A percentile compares a stretch with the other conserved stretches of the same genome.
phyloP scores from a whole-genome alignment of 2,888 invertebrate species.

The Machimus rusticus region DNA sequence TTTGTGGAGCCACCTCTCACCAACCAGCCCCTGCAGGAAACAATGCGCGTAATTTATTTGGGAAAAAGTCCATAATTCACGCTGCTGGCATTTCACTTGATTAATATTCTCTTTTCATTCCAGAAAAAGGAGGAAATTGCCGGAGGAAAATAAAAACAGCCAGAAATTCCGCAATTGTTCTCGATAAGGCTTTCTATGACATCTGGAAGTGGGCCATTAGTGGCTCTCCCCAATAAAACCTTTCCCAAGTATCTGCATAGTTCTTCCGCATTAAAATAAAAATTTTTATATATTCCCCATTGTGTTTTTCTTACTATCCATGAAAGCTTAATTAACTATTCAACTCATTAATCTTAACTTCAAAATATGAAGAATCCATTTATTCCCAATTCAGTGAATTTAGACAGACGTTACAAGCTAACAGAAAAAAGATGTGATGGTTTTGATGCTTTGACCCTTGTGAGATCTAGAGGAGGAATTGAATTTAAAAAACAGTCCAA shows the following conservation, averaged over 20 bases:
- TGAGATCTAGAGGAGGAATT: too few species aligned
- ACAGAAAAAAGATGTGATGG: too few species aligned
- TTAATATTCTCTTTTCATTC: slow-evolving; percentile 36
- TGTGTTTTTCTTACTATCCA: neutral
- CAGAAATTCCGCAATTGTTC: slow-evolving; percentile 12
- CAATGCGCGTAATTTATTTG: slow-evolving; percentile 41
- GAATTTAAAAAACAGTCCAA: too few species aligned
- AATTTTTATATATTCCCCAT: neutral
- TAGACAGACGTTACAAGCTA: too few species aligned
- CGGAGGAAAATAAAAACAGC: slow-evolving; percentile 22
- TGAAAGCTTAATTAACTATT: neutral
- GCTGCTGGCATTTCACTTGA: slow-evolving; percentile 40
- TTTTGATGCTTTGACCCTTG: too few species aligned
- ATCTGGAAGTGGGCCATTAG: slow-evolving; percentile 21
- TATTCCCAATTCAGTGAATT: too few species aligned
- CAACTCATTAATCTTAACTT: neutral
- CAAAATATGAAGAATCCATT: neutral
- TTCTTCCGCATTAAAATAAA: neutral
- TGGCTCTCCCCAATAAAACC: neutral
- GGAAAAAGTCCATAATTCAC: slow-evolving; percentile 43
- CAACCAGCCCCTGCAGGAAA: slow-evolving; percentile 17
- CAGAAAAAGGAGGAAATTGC: slow-evolving; percentile 23
- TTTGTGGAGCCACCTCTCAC: slow-evolving; percentile 17
- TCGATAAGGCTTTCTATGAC: slow-evolving; percentile 18
- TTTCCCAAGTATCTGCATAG: neutral